Percentiles rank a stretch among this genome's conserved stretches.
Conservation (phyloP, 2,888 invertebrate genomes). For the Drosophila villosipedis region DNA sequence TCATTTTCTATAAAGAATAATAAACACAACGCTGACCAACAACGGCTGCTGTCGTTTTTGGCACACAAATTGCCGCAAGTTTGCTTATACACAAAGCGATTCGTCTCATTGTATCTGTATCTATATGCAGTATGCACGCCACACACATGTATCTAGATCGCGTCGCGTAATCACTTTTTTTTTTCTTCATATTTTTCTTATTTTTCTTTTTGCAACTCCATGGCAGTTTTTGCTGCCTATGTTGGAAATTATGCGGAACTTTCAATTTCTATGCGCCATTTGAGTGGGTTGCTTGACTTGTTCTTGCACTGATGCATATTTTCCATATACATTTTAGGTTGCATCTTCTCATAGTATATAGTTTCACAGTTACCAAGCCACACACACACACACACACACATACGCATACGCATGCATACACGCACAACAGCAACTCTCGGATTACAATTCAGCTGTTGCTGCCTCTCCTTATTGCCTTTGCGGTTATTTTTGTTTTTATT, state of each 20-base stretch:
- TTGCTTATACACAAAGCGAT: constrained; percentile 40
- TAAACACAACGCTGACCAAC: constrained; percentile 48
- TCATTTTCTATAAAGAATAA: constrained; percentile 64
- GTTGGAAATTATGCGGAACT: constrained; percentile 63
- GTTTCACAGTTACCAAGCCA: constrained; percentile 67
- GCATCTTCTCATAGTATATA: constrained; percentile 25
- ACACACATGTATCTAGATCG: constrained; percentile 70
- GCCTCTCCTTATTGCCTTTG: constrained; percentile 37
- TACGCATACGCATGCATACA: constrained; percentile 14
- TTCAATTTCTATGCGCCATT: constrained; percentile 68
- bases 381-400: constrained; percentile 22
- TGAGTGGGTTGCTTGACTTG: constrained; percentile 61
- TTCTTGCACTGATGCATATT: constrained; percentile 29
- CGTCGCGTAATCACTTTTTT: constrained; percentile 67
- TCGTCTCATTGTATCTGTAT: constrained; percentile 45
- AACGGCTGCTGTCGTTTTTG: constrained; percentile 49
- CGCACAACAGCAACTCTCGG: constrained; percentile 32
- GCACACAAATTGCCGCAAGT: constrained; percentile 50
- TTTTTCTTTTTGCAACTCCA: constrained; percentile 6
- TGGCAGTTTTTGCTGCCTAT: constrained; percentile 24
- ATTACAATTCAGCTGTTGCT: constrained; percentile 52
- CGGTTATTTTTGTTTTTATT: constrained; percentile 36
- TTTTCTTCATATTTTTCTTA: background rate
- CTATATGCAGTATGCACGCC: constrained; percentile 18
- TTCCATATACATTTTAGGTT: background rate